phyloP scores from a whole-genome alignment of 2,113 vertebrate genomes.

The Uria lomvia region DNA sequence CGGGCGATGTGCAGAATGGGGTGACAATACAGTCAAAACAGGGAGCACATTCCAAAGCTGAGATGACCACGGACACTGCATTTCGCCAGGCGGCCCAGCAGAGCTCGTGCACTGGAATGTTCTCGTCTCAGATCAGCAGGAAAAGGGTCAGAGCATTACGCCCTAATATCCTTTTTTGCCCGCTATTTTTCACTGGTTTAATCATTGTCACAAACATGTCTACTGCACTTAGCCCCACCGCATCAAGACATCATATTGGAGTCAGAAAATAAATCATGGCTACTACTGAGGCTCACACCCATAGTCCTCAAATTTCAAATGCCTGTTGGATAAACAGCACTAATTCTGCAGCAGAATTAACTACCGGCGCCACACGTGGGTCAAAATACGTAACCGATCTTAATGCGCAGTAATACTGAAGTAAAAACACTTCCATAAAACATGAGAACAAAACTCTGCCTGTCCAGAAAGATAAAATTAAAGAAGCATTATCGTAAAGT shows the following conservation, averaged over 20 bases:
- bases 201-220: neutral
- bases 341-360: neutral
- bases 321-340: neutral
- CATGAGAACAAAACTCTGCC: neutral
- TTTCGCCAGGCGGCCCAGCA: neutral
- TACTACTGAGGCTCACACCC: neutral
- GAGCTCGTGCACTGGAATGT: neutral
- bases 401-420: fast-evolving
- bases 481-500: neutral
- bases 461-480: neutral
- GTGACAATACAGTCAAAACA: neutral
- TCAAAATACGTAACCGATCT: neutral
- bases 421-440: neutral
- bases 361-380: neutral
- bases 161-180: neutral
- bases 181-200: neutral
- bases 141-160: fast-evolving
- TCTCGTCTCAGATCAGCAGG: neutral
- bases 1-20: neutral
- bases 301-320: neutral
- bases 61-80: too few relatives aligned
- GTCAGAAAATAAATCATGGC: neutral
- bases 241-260: neutral
- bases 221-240: neutral
- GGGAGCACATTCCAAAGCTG: neutral